These are phyloP conservation scores for Spicauda simplicius DNA, from an alignment of 2,888 invertebrate genomes.

Conservation along the genomic window DNA sequence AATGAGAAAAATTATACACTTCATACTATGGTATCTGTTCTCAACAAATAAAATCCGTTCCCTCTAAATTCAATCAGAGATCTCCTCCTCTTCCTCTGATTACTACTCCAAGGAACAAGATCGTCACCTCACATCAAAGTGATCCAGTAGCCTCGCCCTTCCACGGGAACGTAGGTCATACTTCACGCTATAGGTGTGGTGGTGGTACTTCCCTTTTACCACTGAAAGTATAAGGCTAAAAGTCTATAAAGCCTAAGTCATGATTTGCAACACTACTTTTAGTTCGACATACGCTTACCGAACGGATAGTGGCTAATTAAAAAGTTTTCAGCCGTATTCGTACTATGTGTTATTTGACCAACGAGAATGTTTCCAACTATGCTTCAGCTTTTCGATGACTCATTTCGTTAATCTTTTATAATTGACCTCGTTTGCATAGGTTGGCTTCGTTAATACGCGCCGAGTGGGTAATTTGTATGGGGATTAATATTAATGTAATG, in stretches of 20 bases:
- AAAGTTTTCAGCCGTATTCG: constrained; percentile 15
- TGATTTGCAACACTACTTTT: not conserved
- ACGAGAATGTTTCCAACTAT: constrained; percentile 8
- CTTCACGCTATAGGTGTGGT: too few relatives aligned
- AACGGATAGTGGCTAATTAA: constrained; percentile 27
- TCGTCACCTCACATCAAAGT: too few relatives aligned
- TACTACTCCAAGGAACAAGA: too few relatives aligned
- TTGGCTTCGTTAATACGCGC: constrained; percentile 1
- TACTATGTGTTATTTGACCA: constrained; percentile 12
- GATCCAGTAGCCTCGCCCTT: too few relatives aligned
- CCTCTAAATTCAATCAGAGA: too few relatives aligned
- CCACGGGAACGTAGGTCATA: too few relatives aligned
- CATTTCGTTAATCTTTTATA: constrained; percentile 13
- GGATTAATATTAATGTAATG: not conserved
- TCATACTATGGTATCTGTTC: too few relatives aligned
- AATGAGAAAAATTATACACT: too few relatives aligned
- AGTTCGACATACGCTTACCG: constrained; percentile 13
- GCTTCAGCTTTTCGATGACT: constrained; percentile 25
- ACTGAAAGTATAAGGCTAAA: not conserved
- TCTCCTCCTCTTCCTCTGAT: too few relatives aligned
- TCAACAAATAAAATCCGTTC: too few relatives aligned
- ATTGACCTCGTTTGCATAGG: constrained; percentile 13
- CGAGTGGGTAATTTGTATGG: constrained; percentile 1
- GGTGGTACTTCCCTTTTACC: too few relatives aligned
- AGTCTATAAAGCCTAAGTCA: not conserved